A percentile compares a stretch with the other conserved stretches of the same genome.
phyloP scores from a whole-genome alignment of 2,797 vertebrate genomes.

The Melanotaenia boesemani region DNA sequence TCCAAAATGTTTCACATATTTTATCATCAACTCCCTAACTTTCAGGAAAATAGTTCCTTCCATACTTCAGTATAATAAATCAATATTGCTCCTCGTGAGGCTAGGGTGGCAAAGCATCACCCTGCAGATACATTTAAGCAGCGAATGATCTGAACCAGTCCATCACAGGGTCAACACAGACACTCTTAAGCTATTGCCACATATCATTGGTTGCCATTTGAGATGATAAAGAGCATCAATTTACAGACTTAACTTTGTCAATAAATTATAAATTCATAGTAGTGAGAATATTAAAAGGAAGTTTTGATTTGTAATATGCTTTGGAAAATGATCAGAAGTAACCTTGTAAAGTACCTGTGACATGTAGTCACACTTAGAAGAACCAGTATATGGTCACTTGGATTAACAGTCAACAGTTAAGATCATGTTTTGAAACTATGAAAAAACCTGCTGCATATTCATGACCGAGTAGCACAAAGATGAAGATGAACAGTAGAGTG shows the following conservation, averaged over 20 bases:
- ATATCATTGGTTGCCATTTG: neutral
- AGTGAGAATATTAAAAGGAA: neutral
- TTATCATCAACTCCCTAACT: neutral
- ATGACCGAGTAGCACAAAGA: neutral
- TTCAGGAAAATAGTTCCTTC: neutral
- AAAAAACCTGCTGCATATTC: neutral
- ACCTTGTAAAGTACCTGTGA: neutral
- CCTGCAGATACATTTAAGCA: neutral
- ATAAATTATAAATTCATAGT: neutral
- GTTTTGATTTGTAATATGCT: neutral
- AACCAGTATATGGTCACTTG: neutral
- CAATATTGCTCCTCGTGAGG: no score
- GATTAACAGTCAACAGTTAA: neutral
- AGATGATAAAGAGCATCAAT: neutral
- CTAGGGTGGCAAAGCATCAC: neutral
- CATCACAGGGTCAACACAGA: neutral
- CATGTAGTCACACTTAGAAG: neutral
- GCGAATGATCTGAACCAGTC: neutral
- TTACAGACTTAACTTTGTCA: neutral
- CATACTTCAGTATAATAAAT: neutral
- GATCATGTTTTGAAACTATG: neutral
- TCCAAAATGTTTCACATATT: neutral
- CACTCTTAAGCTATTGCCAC: neutral
- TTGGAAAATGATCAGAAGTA: conserved; percentile 10
- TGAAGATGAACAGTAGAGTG: neutral